phyloP scores from a whole-genome alignment of 1,140 invertebrate species.

The Anoplophora glabripennis region DNA sequence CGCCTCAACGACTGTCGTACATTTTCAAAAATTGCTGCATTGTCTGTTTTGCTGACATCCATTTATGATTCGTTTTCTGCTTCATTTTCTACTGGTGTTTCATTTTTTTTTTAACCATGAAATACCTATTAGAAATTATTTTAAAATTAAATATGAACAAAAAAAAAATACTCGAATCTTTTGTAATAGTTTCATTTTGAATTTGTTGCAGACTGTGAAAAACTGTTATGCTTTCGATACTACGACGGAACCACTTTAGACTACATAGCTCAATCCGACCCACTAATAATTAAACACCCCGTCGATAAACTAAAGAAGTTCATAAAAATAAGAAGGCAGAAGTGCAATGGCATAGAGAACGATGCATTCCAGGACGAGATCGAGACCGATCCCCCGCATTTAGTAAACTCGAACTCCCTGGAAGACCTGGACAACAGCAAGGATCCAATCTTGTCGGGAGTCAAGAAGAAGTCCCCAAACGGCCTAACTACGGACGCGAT shows the following conservation, averaged over 20 bases:
- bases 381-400: slow-evolving; percentile 18
- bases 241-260: slow-evolving; percentile 51
- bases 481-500: slow-evolving; percentile 20
- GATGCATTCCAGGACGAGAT: slow-evolving; percentile 43
- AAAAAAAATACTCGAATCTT: too few relatives aligned
- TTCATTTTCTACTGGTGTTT: too few relatives aligned
- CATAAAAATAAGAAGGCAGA: slow-evolving; percentile 38
- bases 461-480: slow-evolving; percentile 41
- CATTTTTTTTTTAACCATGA: too few relatives aligned
- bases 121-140: background rate
- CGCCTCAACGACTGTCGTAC: too few relatives aligned
- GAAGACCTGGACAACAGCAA: slow-evolving; percentile 38
- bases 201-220: slow-evolving; percentile 46
- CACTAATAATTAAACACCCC: slow-evolving; percentile 46
- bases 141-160: too few relatives aligned
- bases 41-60: too few relatives aligned
- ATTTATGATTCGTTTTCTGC: too few relatives aligned
- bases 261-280: slow-evolving; percentile 53
- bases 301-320: slow-evolving; percentile 42
- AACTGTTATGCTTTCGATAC: slow-evolving; percentile 54
- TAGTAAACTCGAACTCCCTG: slow-evolving; percentile 42
- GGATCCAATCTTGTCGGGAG: slow-evolving; percentile 34
- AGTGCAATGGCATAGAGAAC: slow-evolving; percentile 45
- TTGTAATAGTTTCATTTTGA: slow-evolving; percentile 5
- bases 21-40: too few relatives aligned